Base-by-base conservation (phyloP, 2,113 vertebrate genomes). In the Ammodramus savannarum region DNA sequence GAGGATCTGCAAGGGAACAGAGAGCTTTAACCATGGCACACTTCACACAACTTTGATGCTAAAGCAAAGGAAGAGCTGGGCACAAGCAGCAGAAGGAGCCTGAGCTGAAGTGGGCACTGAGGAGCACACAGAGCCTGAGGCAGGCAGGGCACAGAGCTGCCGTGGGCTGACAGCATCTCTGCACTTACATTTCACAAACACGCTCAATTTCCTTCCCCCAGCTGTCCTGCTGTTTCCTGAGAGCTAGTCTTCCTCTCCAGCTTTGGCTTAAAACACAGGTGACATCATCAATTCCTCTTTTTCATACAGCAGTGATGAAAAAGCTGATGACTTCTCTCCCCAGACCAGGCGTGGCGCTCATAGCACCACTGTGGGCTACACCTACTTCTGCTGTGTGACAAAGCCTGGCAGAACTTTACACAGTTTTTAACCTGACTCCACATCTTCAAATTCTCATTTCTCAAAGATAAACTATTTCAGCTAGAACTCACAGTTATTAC, bases 331-430 rank as follows among this genome's bases (percentile, higher is more conserved):
- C 34, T 68, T 27, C 44, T 48, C 49, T 76, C 67, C 32, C 59
- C 51, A 87, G 38, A 71, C 1, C 0, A 54, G 80, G 13, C 0
- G 0, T 8, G n/a, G 23, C 58, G 44, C 27, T 71, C 12, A 0
- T 11, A 58, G 62, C 61, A 48, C 32, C 55, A 12, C 21, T 55
- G 63, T 10, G 54, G 44, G 15, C 77, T 46, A 46, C n/a, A 36
- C 16, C 72, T 22, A 13, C n/a, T 59, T 36, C 61, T 38, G 32
- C 51, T 78, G 63, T 69, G 54, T 22, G 62, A 80, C 67, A 77
- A 58, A 69, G 38, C 51, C 86, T 38, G 41, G 31, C 52, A 94
- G 22, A 84, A 77, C 63, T 90, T 59, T 0, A 52, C 3, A 16
- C 1, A 9, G 22, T 4, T 82, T 74, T 76, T 4, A 72, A 29